Evolutionary conservation across 1,140 invertebrate species (phyloP).

Genomic region (Brachionus koreanus): DNA sequence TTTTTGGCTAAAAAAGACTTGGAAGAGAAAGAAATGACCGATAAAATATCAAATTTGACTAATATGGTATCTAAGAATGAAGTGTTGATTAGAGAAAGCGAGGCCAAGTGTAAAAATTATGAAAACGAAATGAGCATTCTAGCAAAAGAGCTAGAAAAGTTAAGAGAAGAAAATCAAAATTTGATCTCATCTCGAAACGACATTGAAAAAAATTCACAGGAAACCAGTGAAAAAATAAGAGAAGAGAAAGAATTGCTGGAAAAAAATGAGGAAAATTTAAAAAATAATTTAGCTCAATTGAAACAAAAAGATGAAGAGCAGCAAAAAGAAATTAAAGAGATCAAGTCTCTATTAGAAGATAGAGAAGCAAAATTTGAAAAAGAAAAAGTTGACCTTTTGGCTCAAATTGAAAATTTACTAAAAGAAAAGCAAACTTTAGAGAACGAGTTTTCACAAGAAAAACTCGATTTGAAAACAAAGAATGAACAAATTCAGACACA

Average conservation of each 20-base stretch:
- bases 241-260: background rate
- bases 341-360: background rate
- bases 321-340: background rate
- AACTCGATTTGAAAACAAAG: background rate
- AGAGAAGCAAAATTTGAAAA: slow-evolving; percentile 41
- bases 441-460: background rate
- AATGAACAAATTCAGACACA: background rate
- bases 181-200: background rate
- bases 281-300: background rate
- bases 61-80: background rate
- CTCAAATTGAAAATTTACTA: background rate
- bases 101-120: background rate
- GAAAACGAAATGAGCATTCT: background rate
- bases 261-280: background rate
- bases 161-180: background rate
- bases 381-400: background rate
- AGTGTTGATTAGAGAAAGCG: background rate
- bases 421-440: slow-evolving; percentile 2
- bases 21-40: background rate
- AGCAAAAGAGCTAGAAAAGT: background rate
- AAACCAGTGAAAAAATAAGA: background rate
- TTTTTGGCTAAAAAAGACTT: no score
- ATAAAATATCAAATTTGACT: background rate
- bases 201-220: background rate
- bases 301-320: background rate